Base-by-base conservation (phyloP, 2,113 vertebrate genomes). In the Penelope pileata region DNA sequence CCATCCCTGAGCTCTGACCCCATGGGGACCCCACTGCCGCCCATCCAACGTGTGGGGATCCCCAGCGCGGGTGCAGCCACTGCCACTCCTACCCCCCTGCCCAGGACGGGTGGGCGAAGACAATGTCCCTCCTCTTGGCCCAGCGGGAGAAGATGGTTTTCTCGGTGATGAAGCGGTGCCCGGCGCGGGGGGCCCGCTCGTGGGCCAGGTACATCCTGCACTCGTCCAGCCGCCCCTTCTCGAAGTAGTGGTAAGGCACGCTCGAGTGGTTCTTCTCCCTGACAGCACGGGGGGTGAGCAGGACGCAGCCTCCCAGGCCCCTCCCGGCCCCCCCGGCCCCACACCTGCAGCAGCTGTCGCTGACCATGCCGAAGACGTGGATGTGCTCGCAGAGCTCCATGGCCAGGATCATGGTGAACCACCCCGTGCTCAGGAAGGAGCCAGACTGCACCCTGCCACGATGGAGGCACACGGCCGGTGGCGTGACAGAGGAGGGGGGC, bases 101-200 rank as follows among this genome's bases (percentile, higher is more conserved):
- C 99, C 99, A 99, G 5, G 98, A 97, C 0, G 99, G 97, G 88
- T 99, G 98, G 63, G 97, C 97, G 23, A 99, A 99, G 63, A 97
- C 9, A 1, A 99, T 98, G 40, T 96, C 95, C 90, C 96, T 98
- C 56, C 91, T 98, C 42, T 96, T 98, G 50, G 99, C 98, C 99
- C 99, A 99, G 96, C 97, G 98, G 79, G 98, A 98, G 68, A 99
- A 99, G 93, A 99, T 98, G 4, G 98, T 94, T 93, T 99, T 99
- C 98, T 99, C 99, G 0, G 99, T 99, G 97, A 99, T 99, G 97
- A 99, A 99, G 94, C 99, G 99, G 89, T 99, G 99, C 5, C 98
- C 99, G 0, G 98, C 99, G 0, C 87, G 98, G 1, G 45, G 96
- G 0, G 98, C 98, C 56, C 72, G 96, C 94, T 99, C 99, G 0